phyloP scores from a whole-genome alignment of 2,113 vertebrate species.

The Centropus unirufus region DNA sequence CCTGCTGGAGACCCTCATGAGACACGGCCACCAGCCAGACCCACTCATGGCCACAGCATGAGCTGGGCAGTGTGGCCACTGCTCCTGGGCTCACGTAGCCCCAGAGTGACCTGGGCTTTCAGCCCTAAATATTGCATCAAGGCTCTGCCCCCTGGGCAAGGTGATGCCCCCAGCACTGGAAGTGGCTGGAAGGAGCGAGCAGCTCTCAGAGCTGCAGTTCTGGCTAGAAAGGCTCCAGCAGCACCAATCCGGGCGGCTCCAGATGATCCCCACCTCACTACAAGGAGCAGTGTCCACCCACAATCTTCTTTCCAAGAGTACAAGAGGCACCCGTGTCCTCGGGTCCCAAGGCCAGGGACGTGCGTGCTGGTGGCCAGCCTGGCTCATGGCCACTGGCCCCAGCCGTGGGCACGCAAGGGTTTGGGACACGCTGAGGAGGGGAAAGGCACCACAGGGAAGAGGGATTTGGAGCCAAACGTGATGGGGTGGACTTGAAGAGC shows the following conservation, averaged over 20 bases:
- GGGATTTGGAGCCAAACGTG: background rate
- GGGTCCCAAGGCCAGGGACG: background rate
- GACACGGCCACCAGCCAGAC: background rate
- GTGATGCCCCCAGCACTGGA: background rate
- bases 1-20: background rate
- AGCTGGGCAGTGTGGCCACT: background rate
- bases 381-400: background rate
- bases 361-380: background rate
- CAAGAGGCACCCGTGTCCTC: background rate
- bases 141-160: too few species aligned
- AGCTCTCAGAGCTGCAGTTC: background rate
- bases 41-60: background rate
- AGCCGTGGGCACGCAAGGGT: rapidly evolving
- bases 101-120: background rate
- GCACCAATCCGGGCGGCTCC: background rate
- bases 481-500: rapidly evolving
- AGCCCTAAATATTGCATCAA: background rate
- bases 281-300: rapidly evolving
- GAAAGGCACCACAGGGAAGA: background rate
- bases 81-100: background rate
- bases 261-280: rapidly evolving
- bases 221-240: background rate
- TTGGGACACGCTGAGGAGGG: background rate
- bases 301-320: background rate
- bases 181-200: background rate